Evolutionary conservation across 2,113 vertebrate genomes (phyloP).

Genomic region (Heptranchias perlo): DNA sequence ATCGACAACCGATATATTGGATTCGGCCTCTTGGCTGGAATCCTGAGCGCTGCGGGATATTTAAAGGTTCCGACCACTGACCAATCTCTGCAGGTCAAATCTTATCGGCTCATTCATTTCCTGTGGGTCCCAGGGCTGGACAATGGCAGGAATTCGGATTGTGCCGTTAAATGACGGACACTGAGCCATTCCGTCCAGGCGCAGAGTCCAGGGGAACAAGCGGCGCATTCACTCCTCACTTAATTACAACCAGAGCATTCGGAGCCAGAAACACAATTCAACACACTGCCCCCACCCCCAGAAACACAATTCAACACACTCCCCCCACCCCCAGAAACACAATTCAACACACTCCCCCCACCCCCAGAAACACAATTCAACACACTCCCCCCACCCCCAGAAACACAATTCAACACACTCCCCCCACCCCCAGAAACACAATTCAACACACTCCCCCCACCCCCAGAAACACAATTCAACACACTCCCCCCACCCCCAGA

Average conservation of each 20-base stretch:
- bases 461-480: no score
- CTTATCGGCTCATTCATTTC: conserved; percentile 56
- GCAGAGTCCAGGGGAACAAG: not conserved
- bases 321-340: not conserved
- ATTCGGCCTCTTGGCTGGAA: conserved; percentile 45
- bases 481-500: not conserved
- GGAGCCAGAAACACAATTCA: not conserved
- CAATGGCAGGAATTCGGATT: conserved; percentile 47
- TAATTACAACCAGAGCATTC: not conserved
- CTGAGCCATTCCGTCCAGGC: not conserved
- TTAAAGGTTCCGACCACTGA: conserved; percentile 23
- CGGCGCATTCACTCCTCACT: not conserved
- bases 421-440: not conserved
- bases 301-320: not conserved
- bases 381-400: not conserved
- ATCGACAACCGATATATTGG: conserved; percentile 26
- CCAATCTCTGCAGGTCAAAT: conserved; percentile 47
- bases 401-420: not conserved
- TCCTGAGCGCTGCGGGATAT: conserved; percentile 57
- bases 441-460: not conserved
- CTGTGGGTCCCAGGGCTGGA: conserved; percentile 61
- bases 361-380: not conserved
- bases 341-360: not conserved
- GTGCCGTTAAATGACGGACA: not conserved
- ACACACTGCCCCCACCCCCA: not conserved